phyloP scores from a whole-genome alignment of 2,113 vertebrate species.

The Gulo gulo region DNA sequence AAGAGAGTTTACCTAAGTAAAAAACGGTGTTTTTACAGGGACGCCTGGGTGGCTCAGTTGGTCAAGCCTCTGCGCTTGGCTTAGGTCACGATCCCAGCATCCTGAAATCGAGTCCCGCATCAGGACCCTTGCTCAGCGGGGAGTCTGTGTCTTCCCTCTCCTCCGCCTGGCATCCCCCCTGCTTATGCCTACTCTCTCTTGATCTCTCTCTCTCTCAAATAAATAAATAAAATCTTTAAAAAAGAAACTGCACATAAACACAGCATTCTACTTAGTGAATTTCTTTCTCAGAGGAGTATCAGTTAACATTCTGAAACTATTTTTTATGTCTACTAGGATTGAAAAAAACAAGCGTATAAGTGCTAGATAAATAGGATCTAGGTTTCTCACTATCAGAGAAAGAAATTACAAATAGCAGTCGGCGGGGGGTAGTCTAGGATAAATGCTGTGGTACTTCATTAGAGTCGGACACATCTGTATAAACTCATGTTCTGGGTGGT shows the following conservation, averaged over 20 bases:
- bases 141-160: not conserved
- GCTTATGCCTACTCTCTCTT: not conserved
- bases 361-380: not conserved
- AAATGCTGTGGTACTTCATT: not conserved
- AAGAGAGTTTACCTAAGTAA: not conserved
- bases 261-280: not conserved
- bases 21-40: not conserved
- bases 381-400: not conserved
- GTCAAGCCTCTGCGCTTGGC: not conserved
- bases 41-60: not conserved
- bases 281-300: not conserved
- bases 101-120: not conserved
- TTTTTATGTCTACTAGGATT: not conserved
- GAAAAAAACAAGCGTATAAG: not conserved
- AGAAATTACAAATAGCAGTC: not conserved
- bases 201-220: no score
- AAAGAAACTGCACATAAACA: not conserved
- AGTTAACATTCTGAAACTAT: not conserved
- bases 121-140: not conserved
- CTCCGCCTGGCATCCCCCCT: no score
- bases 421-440: not conserved
- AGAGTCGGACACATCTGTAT: not conserved
- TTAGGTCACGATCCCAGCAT: not conserved
- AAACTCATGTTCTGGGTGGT: not conserved
- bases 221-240: no score